A percentile compares a stretch with the other conserved stretches of the same genome.
These are phyloP conservation scores for Drosophila quadrilineata DNA, from an alignment of 1,140 invertebrate genomes.

Conservation along the genomic window DNA sequence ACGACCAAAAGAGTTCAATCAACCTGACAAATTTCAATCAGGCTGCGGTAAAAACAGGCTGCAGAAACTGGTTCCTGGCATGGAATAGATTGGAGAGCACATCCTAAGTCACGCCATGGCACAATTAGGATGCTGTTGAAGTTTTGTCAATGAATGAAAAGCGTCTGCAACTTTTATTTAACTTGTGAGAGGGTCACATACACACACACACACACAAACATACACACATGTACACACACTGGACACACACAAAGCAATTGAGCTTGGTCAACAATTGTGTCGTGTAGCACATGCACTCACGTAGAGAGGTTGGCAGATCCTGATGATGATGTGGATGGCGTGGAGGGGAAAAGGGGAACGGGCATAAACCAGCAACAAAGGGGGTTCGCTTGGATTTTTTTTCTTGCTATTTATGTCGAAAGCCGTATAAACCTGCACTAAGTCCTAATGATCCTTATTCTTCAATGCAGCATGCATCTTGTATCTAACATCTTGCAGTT, in stretches of 20 bases:
- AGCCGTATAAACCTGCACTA: too few species aligned
- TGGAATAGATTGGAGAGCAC: neutral
- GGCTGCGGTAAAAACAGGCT: conserved; percentile 53
- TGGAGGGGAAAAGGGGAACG: too few species aligned
- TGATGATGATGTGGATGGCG: too few species aligned
- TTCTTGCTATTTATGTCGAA: too few species aligned
- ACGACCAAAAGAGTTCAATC: conserved; percentile 60
- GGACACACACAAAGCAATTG: neutral
- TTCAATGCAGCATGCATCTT: too few species aligned
- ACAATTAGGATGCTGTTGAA: conserved; percentile 69
- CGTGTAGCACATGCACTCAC: conserved; percentile 50
- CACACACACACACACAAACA: conserved; percentile 9
- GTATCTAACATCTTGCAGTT: too few species aligned
- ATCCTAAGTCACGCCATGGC: conserved; percentile 53
- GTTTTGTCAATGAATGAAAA: conserved; percentile 73
- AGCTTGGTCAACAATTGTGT: conserved; percentile 65
- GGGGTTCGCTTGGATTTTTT: too few species aligned
- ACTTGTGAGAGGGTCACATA: conserved; percentile 45
- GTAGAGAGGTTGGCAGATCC: too few species aligned
- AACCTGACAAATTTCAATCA: conserved; percentile 71
- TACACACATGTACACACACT: conserved; percentile 3
- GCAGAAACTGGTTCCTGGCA: neutral
- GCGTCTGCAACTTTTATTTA: conserved; percentile 72
- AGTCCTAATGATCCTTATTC: too few species aligned
- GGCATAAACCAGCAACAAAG: too few species aligned